Percentiles rank a stretch among this genome's conserved stretches.
These are phyloP conservation scores for Rhynchonema sp. DNA, from an alignment of 2,888 invertebrate genomes.

Conservation along the genomic window DNA sequence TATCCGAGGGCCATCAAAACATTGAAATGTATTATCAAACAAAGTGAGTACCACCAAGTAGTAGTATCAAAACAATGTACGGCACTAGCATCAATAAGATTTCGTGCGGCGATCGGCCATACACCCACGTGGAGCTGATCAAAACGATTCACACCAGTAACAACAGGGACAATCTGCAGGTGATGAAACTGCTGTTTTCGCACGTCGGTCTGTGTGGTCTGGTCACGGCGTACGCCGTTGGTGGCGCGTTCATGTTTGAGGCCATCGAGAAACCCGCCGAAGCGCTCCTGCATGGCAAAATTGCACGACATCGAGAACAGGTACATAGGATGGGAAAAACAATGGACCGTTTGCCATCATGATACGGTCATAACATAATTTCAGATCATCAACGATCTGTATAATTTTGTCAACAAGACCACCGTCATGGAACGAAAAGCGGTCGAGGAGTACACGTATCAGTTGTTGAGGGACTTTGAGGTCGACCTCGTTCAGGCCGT, in stretches of 20 bases:
- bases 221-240: conserved; percentile 50
- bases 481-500: conserved; percentile 29
- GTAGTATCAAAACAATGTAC: too few species aligned
- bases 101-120: too few species aligned
- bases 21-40: too few species aligned
- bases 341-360: too few species aligned
- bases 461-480: conserved; percentile 30
- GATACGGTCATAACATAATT: too few species aligned
- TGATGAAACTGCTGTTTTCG: conserved; percentile 44
- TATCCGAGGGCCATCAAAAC: neutral
- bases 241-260: conserved; percentile 55
- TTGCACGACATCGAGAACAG: neutral
- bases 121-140: too few species aligned
- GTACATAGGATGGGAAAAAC: neutral
- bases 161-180: conserved; percentile 12
- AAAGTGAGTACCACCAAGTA: too few species aligned
- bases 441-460: conserved; percentile 22
- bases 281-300: conserved; percentile 20
- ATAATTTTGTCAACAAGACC: conserved; percentile 27
- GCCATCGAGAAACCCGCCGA: conserved; percentile 51
- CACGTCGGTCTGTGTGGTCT: conserved; percentile 49
- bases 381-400: conserved; percentile 21
- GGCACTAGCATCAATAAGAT: too few species aligned
- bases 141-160: neutral
- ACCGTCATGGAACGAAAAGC: conserved; percentile 22